A percentile compares a stretch with the other conserved stretches of the same genome.
phyloP scores from a whole-genome alignment of 1,140 invertebrate species.

The Heterodera carotae region DNA sequence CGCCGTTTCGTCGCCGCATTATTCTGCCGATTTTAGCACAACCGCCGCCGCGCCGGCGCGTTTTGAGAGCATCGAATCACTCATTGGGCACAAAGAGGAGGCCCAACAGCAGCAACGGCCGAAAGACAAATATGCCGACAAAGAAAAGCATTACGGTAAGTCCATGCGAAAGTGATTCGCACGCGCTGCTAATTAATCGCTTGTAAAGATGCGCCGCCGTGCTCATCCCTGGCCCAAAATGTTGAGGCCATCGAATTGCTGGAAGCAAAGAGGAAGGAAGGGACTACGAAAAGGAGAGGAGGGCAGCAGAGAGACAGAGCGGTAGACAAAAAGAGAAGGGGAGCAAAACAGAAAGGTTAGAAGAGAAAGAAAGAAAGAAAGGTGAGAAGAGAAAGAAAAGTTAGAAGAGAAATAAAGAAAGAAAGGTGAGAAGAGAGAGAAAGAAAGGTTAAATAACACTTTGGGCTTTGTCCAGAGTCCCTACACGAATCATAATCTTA shows the following conservation, averaged over 20 bases:
- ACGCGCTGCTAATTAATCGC: neutral
- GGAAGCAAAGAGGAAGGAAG: neutral
- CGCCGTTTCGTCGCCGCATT: neutral
- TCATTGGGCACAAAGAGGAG: neutral
- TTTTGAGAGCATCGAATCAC: constrained; percentile 18
- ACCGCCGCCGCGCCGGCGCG: no score
- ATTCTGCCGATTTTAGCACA: no score
- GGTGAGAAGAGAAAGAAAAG: neutral
- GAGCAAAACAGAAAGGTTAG: neutral
- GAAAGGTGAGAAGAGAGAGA: neutral
- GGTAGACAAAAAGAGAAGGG: neutral
- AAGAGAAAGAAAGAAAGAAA: neutral
- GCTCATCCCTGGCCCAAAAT: neutral
- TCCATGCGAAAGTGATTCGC: neutral
- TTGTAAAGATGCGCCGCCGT: no score
- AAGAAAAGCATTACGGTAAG: neutral
- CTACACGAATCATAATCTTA: no score
- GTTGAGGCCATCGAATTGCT: neutral
- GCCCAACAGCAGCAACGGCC: neutral
- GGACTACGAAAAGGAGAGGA: neutral
- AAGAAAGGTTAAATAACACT: neutral
- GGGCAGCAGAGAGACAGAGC: neutral
- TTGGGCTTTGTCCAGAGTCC: neutral
- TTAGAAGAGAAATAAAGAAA: no score
- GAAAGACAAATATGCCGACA: no score